phyloP scores from a whole-genome alignment of 2,113 vertebrate genomes.

The Dasyprocta punctata region DNA sequence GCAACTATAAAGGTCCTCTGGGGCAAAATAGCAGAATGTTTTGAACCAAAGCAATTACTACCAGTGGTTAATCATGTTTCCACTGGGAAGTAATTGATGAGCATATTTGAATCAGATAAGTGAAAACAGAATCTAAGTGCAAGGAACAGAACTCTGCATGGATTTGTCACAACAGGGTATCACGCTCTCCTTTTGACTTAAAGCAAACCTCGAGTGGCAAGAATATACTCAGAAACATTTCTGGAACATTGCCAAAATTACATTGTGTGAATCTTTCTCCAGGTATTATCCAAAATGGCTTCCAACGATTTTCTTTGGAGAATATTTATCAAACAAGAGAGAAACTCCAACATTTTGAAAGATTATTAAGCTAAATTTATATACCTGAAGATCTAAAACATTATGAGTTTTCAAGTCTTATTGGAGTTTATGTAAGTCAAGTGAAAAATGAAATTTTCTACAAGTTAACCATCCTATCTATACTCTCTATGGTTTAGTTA shows the following conservation, averaged over 20 bases:
- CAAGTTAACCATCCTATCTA: neutral
- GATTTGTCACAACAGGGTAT: neutral
- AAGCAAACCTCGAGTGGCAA: neutral
- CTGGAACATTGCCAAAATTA: neutral
- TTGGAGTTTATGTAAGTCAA: neutral
- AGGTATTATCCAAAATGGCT: neutral
- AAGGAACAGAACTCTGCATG: neutral
- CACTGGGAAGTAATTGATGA: neutral
- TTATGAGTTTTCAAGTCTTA: neutral
- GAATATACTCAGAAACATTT: neutral
- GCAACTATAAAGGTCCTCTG: neutral
- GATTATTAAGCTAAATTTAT: neutral
- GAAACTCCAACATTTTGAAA: neutral
- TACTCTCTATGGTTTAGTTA: neutral
- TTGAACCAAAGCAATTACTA: neutral
- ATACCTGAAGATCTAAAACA: neutral
- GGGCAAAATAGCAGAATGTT: neutral
- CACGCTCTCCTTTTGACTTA: neutral
- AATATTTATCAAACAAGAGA: neutral
- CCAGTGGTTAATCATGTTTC: neutral
- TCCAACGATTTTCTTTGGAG: neutral
- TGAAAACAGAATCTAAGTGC: constrained; percentile 28
- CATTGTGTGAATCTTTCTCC: neutral
- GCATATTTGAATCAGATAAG: neutral
- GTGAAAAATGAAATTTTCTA: neutral